A percentile compares a stretch with the other conserved stretches of the same genome.
Conservation (phyloP, 2,888 invertebrate genomes). For the Abscondita cerata region DNA sequence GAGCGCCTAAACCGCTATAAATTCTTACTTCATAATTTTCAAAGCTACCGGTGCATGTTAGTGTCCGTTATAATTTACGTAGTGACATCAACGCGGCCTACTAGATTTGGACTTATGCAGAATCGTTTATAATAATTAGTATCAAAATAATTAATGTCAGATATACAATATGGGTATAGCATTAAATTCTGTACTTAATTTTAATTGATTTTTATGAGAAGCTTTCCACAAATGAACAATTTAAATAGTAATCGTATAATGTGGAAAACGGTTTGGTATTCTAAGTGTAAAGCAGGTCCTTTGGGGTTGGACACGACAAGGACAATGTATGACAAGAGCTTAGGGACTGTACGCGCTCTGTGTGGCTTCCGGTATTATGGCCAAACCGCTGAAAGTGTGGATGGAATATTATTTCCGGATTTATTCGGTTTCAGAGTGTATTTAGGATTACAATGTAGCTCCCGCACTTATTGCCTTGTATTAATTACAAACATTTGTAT, state of each 20-base stretch:
- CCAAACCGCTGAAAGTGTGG: constrained; percentile 36
- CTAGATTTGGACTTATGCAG: constrained; percentile 13
- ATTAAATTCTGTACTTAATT: constrained; percentile 11
- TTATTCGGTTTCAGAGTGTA: constrained; percentile 35
- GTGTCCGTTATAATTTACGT: constrained; percentile 25
- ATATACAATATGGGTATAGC: not conserved
- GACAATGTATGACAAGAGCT: constrained; percentile 40
- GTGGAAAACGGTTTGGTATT: constrained; percentile 37
- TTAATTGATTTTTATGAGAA: constrained; percentile 22
- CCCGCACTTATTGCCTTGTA: constrained; percentile 28
- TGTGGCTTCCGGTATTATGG: constrained; percentile 35
- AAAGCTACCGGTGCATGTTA: constrained; percentile 30
- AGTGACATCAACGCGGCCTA: constrained; percentile 6
- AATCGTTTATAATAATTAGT: constrained; percentile 17
- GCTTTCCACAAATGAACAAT: constrained; percentile 19
- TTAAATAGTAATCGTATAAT: constrained; percentile 29
- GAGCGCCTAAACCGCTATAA: constrained; percentile 32
- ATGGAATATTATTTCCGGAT: constrained; percentile 41
- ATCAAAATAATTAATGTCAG: constrained; percentile 19
- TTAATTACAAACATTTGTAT: constrained; percentile 25
- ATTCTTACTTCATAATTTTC: constrained; percentile 35
- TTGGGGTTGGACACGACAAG: constrained; percentile 35
- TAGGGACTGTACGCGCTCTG: constrained; percentile 35
- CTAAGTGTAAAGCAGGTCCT: constrained; percentile 36
- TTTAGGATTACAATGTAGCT: constrained; percentile 31